Conservation (phyloP, 2,797 vertebrate species). For the Hipposideros larvatus region DNA sequence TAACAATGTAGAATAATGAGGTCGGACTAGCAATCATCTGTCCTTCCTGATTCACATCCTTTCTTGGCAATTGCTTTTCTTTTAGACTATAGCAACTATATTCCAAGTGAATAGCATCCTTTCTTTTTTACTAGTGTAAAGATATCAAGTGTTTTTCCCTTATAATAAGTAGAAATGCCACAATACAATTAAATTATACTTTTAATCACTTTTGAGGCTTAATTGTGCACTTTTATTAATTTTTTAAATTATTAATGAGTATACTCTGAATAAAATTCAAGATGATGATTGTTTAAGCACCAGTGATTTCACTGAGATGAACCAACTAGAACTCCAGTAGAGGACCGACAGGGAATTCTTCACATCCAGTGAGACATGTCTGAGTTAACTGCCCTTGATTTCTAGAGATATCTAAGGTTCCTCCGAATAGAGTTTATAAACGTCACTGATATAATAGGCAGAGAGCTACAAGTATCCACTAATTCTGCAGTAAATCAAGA, state of each 20-base stretch:
- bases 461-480: background rate
- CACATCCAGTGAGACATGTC: background rate
- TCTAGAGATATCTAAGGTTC: background rate
- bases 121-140: background rate
- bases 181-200: background rate
- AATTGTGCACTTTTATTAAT: background rate
- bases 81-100: background rate
- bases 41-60: background rate
- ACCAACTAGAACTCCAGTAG: background rate
- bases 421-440: background rate
- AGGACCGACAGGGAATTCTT: background rate
- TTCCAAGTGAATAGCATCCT: background rate
- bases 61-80: background rate
- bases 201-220: background rate
- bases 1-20: background rate
- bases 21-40: background rate
- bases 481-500: background rate
- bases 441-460: background rate
- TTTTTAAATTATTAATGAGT: background rate
- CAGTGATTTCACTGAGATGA: background rate
- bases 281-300: background rate
- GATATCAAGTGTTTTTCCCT: background rate
- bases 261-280: conserved; percentile 2
- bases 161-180: background rate
- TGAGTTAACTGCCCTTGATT: background rate